These are phyloP conservation scores for Drosophila simulans DNA, from an alignment of 1,140 invertebrate genomes.

Conservation along the genomic window DNA sequence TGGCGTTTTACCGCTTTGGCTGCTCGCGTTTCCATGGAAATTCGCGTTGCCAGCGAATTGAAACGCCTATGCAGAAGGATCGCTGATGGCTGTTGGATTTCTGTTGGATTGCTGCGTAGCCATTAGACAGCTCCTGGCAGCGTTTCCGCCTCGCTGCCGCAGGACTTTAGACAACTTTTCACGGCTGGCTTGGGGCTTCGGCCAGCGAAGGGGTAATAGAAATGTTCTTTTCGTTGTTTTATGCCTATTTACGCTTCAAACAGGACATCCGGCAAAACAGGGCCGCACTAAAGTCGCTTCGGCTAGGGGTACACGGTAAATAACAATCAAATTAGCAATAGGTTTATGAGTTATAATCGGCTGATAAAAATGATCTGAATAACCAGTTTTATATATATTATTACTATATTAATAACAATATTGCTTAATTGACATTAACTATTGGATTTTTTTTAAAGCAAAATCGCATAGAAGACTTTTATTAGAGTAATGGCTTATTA, in stretches of 20 bases:
- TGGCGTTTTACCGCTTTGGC: constrained; percentile 60
- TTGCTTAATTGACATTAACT: too few relatives aligned
- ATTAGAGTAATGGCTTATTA: too few relatives aligned
- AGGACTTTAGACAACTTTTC: constrained; percentile 76
- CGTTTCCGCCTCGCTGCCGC: constrained; percentile 62
- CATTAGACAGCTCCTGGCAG: constrained; percentile 78
- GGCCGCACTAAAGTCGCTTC: constrained; percentile 64
- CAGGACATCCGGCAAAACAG: constrained; percentile 80
- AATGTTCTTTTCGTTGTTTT: constrained; percentile 82
- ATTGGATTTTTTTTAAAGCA: too few relatives aligned
- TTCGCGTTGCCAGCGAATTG: constrained; percentile 60
- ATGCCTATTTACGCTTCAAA: constrained; percentile 82
- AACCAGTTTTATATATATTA: too few relatives aligned
- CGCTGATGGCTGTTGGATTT: constrained; percentile 47
- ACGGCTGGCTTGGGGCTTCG: constrained; percentile 38
- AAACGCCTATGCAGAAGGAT: constrained; percentile 57
- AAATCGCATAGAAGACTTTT: too few relatives aligned
- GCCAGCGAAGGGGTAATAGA: constrained; percentile 66
- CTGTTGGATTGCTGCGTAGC: constrained; percentile 69
- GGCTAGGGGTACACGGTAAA: background rate
- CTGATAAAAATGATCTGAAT: too few relatives aligned
- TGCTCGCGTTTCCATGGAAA: constrained; percentile 60
- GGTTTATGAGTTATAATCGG: too few relatives aligned
- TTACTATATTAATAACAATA: too few relatives aligned
- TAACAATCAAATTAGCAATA: background rate